Percentiles rank a stretch among this genome's conserved stretches.
phyloP scores from a whole-genome alignment of 2,888 invertebrate species.

The Mesorhabditis spiculigera region DNA sequence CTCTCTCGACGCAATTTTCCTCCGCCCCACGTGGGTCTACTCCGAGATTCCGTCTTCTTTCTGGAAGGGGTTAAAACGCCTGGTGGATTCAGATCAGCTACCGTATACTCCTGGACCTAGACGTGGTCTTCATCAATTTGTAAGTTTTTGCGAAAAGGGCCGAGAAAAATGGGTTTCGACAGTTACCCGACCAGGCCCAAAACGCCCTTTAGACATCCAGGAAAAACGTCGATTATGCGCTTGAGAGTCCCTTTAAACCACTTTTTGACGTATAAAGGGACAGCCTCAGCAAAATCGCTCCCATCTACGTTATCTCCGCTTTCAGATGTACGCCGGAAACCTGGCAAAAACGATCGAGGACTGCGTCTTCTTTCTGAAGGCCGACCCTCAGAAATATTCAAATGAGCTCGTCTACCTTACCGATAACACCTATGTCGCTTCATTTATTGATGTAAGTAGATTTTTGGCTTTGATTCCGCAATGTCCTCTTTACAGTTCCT shows the following conservation, averaged over 20 bases:
- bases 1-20: constrained; percentile 39
- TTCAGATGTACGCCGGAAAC: constrained; percentile 49
- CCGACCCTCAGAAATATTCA: constrained; percentile 25
- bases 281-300: background rate
- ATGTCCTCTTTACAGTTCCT: no score
- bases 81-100: constrained; percentile 29
- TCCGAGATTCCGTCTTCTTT: constrained; percentile 40
- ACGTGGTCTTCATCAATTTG: constrained; percentile 51
- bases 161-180: background rate
- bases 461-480: background rate
- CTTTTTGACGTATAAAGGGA: no score
- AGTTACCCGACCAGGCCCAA: background rate
- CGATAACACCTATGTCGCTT: constrained; percentile 41
- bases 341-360: constrained; percentile 38
- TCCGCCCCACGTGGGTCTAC: constrained; percentile 47
- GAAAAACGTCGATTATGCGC: background rate
- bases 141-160: constrained; percentile 16
- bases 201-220: background rate
- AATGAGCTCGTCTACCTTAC: constrained; percentile 50
- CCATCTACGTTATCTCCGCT: background rate
- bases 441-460: constrained; percentile 35
- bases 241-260: background rate
- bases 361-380: constrained; percentile 30
- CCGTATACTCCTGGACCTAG: constrained; percentile 40
- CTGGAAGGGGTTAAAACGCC: constrained; percentile 22